Conservation (phyloP, 1,140 invertebrate species). For the Diachasmimorpha longicaudata region DNA sequence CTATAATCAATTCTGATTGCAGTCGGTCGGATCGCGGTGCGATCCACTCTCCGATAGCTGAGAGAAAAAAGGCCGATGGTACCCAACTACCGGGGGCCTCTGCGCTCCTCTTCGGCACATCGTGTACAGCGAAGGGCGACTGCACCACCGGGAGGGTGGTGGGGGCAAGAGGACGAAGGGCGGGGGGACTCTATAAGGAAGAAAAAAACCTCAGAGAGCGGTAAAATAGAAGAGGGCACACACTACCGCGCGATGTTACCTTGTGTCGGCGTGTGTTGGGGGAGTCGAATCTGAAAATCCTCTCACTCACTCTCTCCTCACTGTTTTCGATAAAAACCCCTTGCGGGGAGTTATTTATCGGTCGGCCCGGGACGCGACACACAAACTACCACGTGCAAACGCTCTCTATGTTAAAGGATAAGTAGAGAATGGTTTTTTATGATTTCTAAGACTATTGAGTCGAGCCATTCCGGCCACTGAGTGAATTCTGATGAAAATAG, state of each 20-base stretch:
- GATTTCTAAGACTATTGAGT: neutral
- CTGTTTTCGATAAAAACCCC: slow-evolving; percentile 40
- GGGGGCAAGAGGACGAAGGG: slow-evolving; percentile 23
- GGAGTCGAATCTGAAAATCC: neutral
- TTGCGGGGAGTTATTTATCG: slow-evolving; percentile 49
- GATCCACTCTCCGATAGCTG: slow-evolving; percentile 57
- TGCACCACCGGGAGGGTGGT: no score
- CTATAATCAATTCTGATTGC: slow-evolving; percentile 65
- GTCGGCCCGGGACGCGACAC: slow-evolving; percentile 29
- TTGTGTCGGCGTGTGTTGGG: slow-evolving; percentile 23
- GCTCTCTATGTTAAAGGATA: neutral
- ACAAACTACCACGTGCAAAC: neutral
- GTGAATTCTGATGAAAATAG: no score
- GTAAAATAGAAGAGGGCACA: slow-evolving; percentile 18
- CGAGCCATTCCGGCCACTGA: neutral
- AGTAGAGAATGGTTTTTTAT: neutral
- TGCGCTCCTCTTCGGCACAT: slow-evolving; percentile 29
- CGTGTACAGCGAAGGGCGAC: slow-evolving; percentile 16
- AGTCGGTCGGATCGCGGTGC: slow-evolving; percentile 52
- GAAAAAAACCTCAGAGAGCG: slow-evolving; percentile 30
- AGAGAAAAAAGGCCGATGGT: slow-evolving; percentile 45
- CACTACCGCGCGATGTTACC: slow-evolving; percentile 19
- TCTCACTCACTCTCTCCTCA: slow-evolving; percentile 6
- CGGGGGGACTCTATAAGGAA: slow-evolving; percentile 19
- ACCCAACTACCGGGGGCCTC: slow-evolving; percentile 52